Percentiles rank a stretch among this genome's conserved stretches.
Evolutionary conservation across 1,140 invertebrate species (phyloP).

Genomic region (Papilio dardanus): DNA sequence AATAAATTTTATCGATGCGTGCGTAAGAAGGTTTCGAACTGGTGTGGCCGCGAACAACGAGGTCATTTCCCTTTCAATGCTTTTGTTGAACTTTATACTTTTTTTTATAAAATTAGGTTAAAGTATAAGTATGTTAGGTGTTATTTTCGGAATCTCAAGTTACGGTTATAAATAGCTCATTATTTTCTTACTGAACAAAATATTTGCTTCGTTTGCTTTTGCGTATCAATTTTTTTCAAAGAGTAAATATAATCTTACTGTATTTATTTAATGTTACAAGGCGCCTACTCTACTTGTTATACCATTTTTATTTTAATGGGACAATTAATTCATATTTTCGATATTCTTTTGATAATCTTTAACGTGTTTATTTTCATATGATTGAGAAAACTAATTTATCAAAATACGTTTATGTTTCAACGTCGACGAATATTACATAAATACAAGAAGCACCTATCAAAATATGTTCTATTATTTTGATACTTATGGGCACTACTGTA

Average conservation of each 20-base stretch:
- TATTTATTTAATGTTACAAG: too few species aligned
- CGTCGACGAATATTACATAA: neutral
- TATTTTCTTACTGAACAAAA: neutral
- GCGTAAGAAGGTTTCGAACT: constrained; percentile 69
- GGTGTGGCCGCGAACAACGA: constrained; percentile 58
- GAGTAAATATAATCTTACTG: too few species aligned
- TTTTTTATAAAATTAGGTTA: constrained; percentile 59
- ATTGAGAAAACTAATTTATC: neutral
- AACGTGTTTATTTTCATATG: too few species aligned
- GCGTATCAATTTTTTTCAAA: neutral
- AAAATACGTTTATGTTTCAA: neutral
- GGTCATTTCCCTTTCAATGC: constrained; percentile 76
- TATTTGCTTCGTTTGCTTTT: neutral
- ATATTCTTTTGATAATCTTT: too few species aligned
- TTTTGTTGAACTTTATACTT: constrained; percentile 67
- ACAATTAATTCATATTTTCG: too few species aligned
- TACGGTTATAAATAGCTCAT: neutral
- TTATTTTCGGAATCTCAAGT: constrained; percentile 1
- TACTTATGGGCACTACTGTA: too few species aligned
- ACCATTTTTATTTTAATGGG: too few species aligned
- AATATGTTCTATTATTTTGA: too few species aligned
- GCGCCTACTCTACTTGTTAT: too few species aligned
- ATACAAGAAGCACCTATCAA: neutral
- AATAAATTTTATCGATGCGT: constrained; percentile 74
- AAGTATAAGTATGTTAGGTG: constrained; percentile 41